Conservation (phyloP, 2,888 invertebrate species). For the Synergus umbraculus region DNA sequence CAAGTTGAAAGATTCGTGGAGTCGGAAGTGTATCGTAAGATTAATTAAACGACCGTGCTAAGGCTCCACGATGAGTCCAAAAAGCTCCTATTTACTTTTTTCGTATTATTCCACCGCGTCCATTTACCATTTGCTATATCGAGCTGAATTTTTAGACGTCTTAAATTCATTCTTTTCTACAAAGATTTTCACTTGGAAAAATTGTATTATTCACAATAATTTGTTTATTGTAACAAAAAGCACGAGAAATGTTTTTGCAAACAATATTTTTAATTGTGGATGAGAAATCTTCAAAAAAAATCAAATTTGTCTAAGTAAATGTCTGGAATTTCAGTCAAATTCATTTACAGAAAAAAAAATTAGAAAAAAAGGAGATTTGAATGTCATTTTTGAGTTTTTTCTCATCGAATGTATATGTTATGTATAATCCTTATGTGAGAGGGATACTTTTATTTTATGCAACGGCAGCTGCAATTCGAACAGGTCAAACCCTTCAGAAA, state of each 20-base stretch:
- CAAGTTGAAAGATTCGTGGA: conserved; percentile 42
- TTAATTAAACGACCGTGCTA: conserved; percentile 51
- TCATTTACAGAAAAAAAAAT: neutral
- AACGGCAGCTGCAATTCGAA: conserved; percentile 63
- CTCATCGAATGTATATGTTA: neutral
- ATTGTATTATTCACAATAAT: too few species aligned
- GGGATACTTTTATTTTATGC: conserved; percentile 7
- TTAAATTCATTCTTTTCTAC: too few species aligned
- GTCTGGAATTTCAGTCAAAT: too few species aligned
- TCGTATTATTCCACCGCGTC: neutral
- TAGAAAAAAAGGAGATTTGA: neutral
- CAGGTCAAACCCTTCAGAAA: conserved; percentile 62
- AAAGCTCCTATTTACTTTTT: conserved; percentile 47
- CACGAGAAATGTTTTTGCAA: too few species aligned
- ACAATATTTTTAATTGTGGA: neutral
- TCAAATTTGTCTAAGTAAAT: neutral
- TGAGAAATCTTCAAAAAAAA: too few species aligned
- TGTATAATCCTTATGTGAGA: neutral
- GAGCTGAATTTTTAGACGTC: too few species aligned
- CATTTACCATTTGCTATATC: neutral
- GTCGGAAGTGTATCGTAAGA: conserved; percentile 47
- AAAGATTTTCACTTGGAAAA: too few species aligned
- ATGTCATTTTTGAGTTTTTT: neutral
- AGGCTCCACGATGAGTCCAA: conserved; percentile 44
- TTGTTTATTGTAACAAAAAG: too few species aligned